Evolutionary conservation across 2,888 invertebrate genomes (phyloP).

Genomic region (Drosophila glabriapex): DNA sequence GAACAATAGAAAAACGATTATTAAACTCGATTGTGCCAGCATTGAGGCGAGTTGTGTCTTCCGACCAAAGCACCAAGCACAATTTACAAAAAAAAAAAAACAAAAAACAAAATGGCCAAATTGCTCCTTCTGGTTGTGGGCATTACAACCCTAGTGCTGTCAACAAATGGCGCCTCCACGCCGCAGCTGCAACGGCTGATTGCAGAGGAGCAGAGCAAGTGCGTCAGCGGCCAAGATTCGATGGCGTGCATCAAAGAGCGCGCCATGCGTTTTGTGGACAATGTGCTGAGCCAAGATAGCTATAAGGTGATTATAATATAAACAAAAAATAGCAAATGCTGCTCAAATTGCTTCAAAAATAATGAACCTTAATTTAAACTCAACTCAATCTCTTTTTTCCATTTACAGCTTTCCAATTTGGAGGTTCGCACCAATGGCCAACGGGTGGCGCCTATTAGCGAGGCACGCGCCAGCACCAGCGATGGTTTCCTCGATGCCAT

Average conservation of each 20-base stretch:
- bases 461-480: conserved; percentile 86
- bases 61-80: conserved; percentile 14
- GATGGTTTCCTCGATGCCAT: conserved; percentile 89
- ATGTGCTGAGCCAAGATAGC: conserved; percentile 91
- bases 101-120: conserved; percentile 70
- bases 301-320: conserved; percentile 88
- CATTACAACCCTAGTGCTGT: conserved; percentile 86
- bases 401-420: conserved; percentile 89
- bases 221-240: conserved; percentile 91
- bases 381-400: background rate
- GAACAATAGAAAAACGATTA: conserved; percentile 85
- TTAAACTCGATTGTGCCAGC: conserved; percentile 85
- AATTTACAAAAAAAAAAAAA: conserved; percentile 8
- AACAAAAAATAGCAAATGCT: background rate
- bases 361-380: background rate
- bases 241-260: conserved; percentile 94
- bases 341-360: background rate
- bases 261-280: conserved; percentile 92
- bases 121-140: conserved; percentile 87
- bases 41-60: conserved; percentile 82
- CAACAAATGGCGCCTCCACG: conserved; percentile 86
- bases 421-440: conserved; percentile 91
- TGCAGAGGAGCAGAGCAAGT: conserved; percentile 91
- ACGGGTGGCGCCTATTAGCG: conserved; percentile 86
- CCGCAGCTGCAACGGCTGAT: conserved; percentile 90